These are phyloP conservation scores for Chrysemys picta DNA, from an alignment of 2,113 vertebrate genomes.

Conservation along the genomic window DNA sequence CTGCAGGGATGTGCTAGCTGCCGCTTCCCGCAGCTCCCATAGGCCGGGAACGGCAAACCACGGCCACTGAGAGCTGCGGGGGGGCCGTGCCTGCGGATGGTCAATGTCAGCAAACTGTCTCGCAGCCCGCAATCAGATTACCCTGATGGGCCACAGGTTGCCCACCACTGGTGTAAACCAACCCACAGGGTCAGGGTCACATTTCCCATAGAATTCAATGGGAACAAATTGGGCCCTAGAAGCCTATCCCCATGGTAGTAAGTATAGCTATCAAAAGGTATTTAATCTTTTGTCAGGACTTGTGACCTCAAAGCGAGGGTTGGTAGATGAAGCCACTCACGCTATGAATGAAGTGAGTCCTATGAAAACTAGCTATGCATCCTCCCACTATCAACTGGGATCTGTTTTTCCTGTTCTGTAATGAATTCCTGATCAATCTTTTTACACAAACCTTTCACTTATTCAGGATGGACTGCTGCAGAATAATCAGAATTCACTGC, in stretches of 20 bases:
- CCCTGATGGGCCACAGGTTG: too few species aligned
- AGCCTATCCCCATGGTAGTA: slow-evolving; percentile 27
- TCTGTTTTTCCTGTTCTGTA: not conserved
- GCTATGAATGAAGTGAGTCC: not conserved
- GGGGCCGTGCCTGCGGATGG: too few species aligned
- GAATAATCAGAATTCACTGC: not conserved
- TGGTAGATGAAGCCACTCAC: slow-evolving; percentile 32
- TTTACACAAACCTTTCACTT: not conserved
- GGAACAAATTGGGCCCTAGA: not conserved
- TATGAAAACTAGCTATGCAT: not conserved
- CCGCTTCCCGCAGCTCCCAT: too few species aligned
- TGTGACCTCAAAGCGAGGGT: not conserved
- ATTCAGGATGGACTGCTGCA: not conserved
- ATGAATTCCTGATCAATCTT: not conserved
- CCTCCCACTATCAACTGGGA: not conserved
- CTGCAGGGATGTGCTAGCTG: too few species aligned
- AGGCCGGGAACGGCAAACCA: too few species aligned
- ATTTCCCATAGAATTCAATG: not conserved
- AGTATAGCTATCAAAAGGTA: slow-evolving; percentile 8
- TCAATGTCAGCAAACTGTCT: too few species aligned
- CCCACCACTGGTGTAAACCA: not conserved
- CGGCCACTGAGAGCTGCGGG: too few species aligned
- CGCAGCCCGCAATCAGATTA: too few species aligned
- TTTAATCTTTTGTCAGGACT: slow-evolving; percentile 39
- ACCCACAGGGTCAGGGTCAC: rapidly evolving